phyloP scores from a whole-genome alignment of 2,888 invertebrate species.

The Dicranocentrus wangi region DNA sequence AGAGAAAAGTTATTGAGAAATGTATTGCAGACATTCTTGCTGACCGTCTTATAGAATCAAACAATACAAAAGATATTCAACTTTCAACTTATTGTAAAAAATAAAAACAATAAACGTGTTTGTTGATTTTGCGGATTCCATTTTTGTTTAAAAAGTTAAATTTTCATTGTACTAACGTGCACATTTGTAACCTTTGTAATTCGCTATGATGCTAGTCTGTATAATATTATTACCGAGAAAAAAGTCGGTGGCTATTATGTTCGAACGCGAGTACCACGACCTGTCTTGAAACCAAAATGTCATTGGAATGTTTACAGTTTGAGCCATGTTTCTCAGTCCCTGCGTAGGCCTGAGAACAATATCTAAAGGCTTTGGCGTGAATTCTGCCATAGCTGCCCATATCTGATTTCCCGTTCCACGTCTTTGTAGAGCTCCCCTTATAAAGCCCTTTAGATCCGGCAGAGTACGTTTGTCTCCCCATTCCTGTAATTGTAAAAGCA shows the following conservation, averaged over 20 bases:
- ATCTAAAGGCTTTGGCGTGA: slow-evolving; percentile 77
- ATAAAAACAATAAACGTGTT: slow-evolving; percentile 4
- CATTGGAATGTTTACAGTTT: slow-evolving; percentile 75
- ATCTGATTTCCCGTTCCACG: slow-evolving; percentile 71
- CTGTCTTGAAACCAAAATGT: slow-evolving; percentile 71
- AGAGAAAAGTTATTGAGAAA: background rate
- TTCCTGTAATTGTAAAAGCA: slow-evolving; percentile 65
- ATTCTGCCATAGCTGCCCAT: slow-evolving; percentile 77
- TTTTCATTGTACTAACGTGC: slow-evolving; percentile 38
- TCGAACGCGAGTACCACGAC: slow-evolving; percentile 68
- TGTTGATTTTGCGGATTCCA: slow-evolving; percentile 2
- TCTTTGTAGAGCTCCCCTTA: slow-evolving; percentile 69
- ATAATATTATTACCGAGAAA: slow-evolving; percentile 69
- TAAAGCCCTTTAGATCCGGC: slow-evolving; percentile 72
- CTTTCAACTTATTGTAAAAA: slow-evolving; percentile 11
- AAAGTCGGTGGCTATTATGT: slow-evolving; percentile 71
- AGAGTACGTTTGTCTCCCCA: slow-evolving; percentile 79
- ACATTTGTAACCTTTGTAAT: slow-evolving; percentile 71
- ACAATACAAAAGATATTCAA: slow-evolving; percentile 21
- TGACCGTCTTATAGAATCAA: slow-evolving; percentile 20
- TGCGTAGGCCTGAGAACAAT: slow-evolving; percentile 75
- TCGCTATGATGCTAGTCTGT: slow-evolving; percentile 70
- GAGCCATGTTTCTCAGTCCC: slow-evolving; percentile 76
- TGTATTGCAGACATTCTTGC: slow-evolving; percentile 2
- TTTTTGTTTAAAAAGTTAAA: no score